Evolutionary conservation across 2,113 vertebrate genomes (phyloP), one percentile per base, ranked within the genome.

Genomic region (Piaya cayana): DNA sequence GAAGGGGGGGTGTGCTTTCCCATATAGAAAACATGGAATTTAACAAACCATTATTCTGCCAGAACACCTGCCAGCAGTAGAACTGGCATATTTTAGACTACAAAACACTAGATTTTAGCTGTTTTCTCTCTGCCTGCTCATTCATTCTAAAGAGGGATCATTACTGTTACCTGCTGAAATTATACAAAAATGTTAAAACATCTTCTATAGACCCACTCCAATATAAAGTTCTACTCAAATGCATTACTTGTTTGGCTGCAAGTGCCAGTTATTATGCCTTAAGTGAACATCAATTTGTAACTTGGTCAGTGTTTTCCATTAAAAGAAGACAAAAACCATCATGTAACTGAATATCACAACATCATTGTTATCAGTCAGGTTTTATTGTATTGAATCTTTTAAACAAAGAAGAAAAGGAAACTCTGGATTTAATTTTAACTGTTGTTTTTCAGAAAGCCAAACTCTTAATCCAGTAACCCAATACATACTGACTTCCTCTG

Each of bases 341-440:
- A 72, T 8, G 22, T 34, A 86, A 81, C 15, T 58, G 22, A 83
- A 12, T 47, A 74, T 70, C 34, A 81, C 3, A 55, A 30, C 22
- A 86, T 25, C 25, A 53, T 1, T 75, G 42, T 72, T 83, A 94
- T 67, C 34, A 45, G n/a, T 7, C 12, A 86, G 12, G 20, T 68
- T 84, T 91, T 65, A 50, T 64, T 82, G 56, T 65, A 87, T 90
- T 82, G n/a, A 52, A 8, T 78, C 39, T 72, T 71, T 53, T 53
- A 87, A 90, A 82, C 43, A 71, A 70, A 78, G 21, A 70, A 78
- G 21, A 53, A 72, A 91, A 82, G 30, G n/a, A 86, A 96, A 86
- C 11, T 55, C 37, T 26, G 26, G 60, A 26, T 88, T 94, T 78
- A 50, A 86, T 90, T 92, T 92, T 69, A 90, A 76, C 20, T 53